phyloP scores from a whole-genome alignment of 2,888 invertebrate species.

The Chrysopilus asiliformis region DNA sequence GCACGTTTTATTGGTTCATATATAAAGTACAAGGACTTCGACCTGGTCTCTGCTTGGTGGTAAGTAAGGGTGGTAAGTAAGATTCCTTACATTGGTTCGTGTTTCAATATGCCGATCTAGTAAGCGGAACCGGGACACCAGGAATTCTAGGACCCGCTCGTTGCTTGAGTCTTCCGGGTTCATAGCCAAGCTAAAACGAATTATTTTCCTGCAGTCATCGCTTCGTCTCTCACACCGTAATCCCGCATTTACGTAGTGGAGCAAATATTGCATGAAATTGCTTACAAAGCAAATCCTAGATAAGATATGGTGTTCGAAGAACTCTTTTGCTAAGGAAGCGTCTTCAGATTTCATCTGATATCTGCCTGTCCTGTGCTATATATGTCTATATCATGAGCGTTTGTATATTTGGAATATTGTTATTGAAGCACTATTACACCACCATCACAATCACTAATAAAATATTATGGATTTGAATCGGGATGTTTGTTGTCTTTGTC shows the following conservation, averaged over 20 bases:
- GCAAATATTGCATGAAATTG: slow-evolving; percentile 8
- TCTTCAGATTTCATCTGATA: neutral
- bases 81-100: too few species aligned
- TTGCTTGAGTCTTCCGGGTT: neutral
- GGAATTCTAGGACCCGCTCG: neutral
- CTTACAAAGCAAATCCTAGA: slow-evolving; percentile 9
- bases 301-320: slow-evolving; percentile 7
- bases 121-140: neutral
- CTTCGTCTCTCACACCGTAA: too few species aligned
- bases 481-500: too few species aligned
- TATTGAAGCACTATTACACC: slow-evolving; percentile 4
- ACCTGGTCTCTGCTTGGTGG: too few species aligned
- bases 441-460: too few species aligned
- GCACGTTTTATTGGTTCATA: too few species aligned
- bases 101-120: too few species aligned
- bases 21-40: too few species aligned
- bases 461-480: too few species aligned
- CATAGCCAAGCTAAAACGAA: neutral
- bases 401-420: slow-evolving; percentile 8
- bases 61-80: too few species aligned
- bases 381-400: slow-evolving; percentile 2
- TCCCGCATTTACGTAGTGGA: neutral
- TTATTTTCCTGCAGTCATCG: neutral
- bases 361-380: neutral
- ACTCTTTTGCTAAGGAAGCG: slow-evolving; percentile 2